These are phyloP conservation scores for Watsonalla cultraria DNA, from an alignment of 2,888 invertebrate species.

Conservation along the genomic window DNA sequence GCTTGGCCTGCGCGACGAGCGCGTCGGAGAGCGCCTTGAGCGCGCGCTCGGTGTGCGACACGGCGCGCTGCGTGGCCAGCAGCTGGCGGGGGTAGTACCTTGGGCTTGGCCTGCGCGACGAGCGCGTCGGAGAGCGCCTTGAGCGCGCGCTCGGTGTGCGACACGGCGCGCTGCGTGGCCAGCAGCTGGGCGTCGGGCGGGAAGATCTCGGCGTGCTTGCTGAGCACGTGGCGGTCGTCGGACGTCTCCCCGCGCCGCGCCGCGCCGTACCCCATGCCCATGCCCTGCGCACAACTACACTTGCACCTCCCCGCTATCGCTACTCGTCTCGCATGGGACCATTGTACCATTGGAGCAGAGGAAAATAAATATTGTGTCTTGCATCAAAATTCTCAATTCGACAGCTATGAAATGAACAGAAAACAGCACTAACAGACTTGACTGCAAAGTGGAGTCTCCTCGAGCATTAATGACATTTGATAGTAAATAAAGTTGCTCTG, in stretches of 20 bases:
- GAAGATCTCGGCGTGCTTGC: conserved; percentile 95
- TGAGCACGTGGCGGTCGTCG: conserved; percentile 96
- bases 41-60: conserved; percentile 95
- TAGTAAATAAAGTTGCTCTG: too few relatives aligned
- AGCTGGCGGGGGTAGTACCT: conserved; percentile 27
- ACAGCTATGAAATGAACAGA: too few relatives aligned
- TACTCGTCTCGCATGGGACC: too few relatives aligned
- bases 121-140: conserved; percentile 96
- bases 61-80: conserved; percentile 76
- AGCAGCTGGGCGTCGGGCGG: conserved; percentile 93
- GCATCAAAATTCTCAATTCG: too few relatives aligned
- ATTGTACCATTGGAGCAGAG: too few relatives aligned
- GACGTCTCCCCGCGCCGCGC: conserved; percentile 92
- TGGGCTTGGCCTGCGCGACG: conserved; percentile 76
- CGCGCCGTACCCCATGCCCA: conserved; percentile 40
- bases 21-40: conserved; percentile 96
- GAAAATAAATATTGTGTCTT: too few relatives aligned
- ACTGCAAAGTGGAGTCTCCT: too few relatives aligned
- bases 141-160: conserved; percentile 94
- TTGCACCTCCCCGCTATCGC: too few relatives aligned
- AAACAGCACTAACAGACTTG: too few relatives aligned
- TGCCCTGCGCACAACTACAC: conserved; percentile 19
- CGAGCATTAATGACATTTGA: too few relatives aligned
- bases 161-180: conserved; percentile 94
- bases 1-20: conserved; percentile 81